These are phyloP conservation scores for Heliconius erato DNA, from an alignment of 2,888 invertebrate genomes.

Conservation along the genomic window DNA sequence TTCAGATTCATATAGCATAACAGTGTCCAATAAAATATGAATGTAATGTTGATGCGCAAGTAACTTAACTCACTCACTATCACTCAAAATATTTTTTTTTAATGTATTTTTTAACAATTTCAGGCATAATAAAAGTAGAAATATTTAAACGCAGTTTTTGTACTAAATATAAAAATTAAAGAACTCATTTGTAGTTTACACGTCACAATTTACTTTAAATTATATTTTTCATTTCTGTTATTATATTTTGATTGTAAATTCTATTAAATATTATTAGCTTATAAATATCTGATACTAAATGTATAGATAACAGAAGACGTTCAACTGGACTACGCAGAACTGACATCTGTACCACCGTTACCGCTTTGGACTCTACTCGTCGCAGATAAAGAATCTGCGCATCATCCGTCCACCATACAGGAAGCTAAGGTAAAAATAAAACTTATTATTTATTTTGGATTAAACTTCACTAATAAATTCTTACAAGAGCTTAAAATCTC, in stretches of 20 bases:
- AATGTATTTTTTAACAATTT: neutral
- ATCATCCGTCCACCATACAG: constrained; percentile 83
- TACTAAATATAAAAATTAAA: neutral
- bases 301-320: constrained; percentile 92
- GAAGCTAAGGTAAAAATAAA: constrained; percentile 77
- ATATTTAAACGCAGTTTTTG: neutral
- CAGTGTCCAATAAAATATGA: neutral
- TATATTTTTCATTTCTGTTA: neutral
- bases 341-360: constrained; percentile 98
- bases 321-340: constrained; percentile 96
- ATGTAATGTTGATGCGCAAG: constrained; percentile 13
- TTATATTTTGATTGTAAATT: neutral
- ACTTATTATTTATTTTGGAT: neutral
- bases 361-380: constrained; percentile 98
- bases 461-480: neutral
- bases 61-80: neutral
- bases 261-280: no score
- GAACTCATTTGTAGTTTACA: neutral
- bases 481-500: no score
- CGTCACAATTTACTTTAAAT: neutral
- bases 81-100: neutral
- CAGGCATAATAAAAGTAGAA: neutral
- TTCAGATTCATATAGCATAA: neutral
- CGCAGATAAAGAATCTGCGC: constrained; percentile 95
- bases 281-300: neutral